Evolutionary conservation across 2,113 vertebrate species (phyloP), one percentile per base, ranked within the genome.

Genomic region (Diglossa brunneiventris): DNA sequence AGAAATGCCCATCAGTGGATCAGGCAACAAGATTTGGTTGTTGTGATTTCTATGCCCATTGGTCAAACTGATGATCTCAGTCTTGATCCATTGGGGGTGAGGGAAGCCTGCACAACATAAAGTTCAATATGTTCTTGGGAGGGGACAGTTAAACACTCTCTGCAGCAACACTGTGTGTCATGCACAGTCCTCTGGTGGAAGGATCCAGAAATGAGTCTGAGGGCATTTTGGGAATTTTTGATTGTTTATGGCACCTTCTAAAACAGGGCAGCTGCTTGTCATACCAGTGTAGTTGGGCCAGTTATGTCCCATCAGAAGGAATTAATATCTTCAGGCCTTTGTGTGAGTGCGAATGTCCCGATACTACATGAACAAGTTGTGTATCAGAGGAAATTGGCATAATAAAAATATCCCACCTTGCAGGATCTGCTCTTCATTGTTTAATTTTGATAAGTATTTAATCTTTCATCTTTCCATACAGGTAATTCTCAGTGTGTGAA

Each of bases 1-100:
- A 56, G 30, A n/a, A n/a, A 49, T 24, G 27, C 12, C 28, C 12
- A 15, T n/a, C 12, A 28, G 18, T n/a, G 41, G 41, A 19, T 47
- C 41, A 41, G 30, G 30, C 0, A 1, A 15, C 13, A 7, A 56
- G 41, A 41, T 64, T 47, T 41, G n/a, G 18, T 39, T 55, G 14
- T 28, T 74, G n/a, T 0, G 0, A 17, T 28, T 33, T 83, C 0
- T 2, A 12, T 39, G 7, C 28, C 14, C 5, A 1, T 23, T 39
- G 49, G 23, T 47, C 28, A 64, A 74, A 55, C 12, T 19, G 41
- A n/a, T 75, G 24, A 12, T 56, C 15, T 47, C 23, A 66, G 19
- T 30, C 30, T 20, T 22, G 41, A 23, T 47, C 59, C 28, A 5
- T 5, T 5, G 4, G 15, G 39, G 19, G 6, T 49, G 19, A 66